Conservation (phyloP, 2,113 vertebrate species). For the Cariama cristata region DNA sequence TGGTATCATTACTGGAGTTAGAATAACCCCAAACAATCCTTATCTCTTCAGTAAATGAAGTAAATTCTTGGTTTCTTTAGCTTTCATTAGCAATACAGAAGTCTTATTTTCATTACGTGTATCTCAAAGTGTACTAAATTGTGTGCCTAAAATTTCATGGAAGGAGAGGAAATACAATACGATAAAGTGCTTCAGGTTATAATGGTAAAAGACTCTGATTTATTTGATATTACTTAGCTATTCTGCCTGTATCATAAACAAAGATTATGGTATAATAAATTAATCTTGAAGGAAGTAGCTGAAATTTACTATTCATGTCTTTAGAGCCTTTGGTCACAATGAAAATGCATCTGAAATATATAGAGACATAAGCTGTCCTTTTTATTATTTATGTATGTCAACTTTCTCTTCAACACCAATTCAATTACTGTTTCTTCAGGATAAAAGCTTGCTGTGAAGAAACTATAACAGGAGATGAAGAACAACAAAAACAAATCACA, state of each 20-base stretch:
- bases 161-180: background rate
- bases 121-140: background rate
- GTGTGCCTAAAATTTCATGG: background rate
- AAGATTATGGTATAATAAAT: conserved; percentile 62
- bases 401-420: conserved; percentile 55
- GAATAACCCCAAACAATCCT: background rate
- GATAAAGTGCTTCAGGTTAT: background rate
- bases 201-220: conserved; percentile 46
- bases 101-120: background rate
- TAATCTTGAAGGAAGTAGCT: conserved; percentile 35
- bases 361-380: background rate
- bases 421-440: conserved; percentile 54
- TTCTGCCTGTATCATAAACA: conserved; percentile 56
- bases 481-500: conserved; percentile 15
- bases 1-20: background rate
- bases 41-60: background rate
- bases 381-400: conserved; percentile 43
- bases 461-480: conserved; percentile 24
- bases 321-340: conserved; percentile 32
- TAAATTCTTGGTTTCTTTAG: background rate
- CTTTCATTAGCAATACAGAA: background rate
- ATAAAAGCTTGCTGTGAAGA: conserved; percentile 53
- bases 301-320: conserved; percentile 52
- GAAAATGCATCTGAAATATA: conserved; percentile 49
- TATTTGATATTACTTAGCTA: conserved; percentile 54